Base-by-base conservation (phyloP, 2,797 vertebrate species). In the Lophius americanus region DNA sequence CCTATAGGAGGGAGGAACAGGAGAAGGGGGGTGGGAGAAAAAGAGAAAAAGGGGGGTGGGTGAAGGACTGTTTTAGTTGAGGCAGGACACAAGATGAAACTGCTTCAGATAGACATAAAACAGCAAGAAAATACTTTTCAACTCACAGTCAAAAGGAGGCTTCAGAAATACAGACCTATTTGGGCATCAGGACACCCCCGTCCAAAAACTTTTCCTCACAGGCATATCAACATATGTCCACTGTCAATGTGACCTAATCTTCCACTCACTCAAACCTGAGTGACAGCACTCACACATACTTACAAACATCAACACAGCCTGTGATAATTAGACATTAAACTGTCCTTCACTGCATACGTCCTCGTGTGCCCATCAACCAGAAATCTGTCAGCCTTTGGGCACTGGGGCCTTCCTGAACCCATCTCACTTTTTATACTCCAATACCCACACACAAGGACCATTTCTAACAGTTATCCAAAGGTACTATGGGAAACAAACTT, bases 1-100 rank as follows among this genome's bases (percentile, higher is more conserved):
- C 96, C 98, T 99, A 89, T 64, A 81, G 60, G 57, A 79, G 72
- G 70, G 58, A 79, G 81, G 81, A 61, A 83, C 75, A 85, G 82
- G 85, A 83, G 83, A 64, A 64, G 55, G 78, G 75, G 76, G 71
- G 48, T 67, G 38, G 14, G 23, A 64, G 61, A 67, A 38, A 36
- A 14, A 75, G 38, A 69, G 13, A n/a, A n/a, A n/a, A 64, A 64
- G 55, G 78, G 75, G 76, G 71, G 48, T 67, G 38, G 63, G 62
- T 51, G 53, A 80, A n/a, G 64, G 38, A 65, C 35, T 48, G 62
- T 82, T 85, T 76, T 57, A 84, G 78, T 44, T 41, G 51, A 68
- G 68, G 53, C 62, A 68, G 52, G 57, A 75, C 62, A 63, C 81
- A 23, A 23, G 23, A 23, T 23, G 76, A 86, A 86, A 78, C 43